Percentiles rank a stretch among this genome's conserved stretches.
phyloP scores from a whole-genome alignment of 30 jellyfish, hydroid and myxozoan genomes.

The Clytia hemisphaerica region DNA sequence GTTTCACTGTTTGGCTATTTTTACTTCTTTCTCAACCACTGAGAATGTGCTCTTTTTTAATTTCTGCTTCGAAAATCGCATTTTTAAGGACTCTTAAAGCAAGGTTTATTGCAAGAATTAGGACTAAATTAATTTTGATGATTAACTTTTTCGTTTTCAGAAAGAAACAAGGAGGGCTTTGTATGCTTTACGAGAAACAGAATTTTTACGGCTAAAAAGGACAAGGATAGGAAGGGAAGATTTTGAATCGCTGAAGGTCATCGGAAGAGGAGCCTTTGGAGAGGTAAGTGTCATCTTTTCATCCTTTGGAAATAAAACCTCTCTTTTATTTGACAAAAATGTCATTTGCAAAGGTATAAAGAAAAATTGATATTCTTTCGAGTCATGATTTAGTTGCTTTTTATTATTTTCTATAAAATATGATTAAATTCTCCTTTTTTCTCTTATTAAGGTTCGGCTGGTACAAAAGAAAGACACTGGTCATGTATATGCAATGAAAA shows the following conservation, averaged over 20 bases:
- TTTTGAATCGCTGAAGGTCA: constrained; percentile 91
- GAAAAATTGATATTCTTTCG: no score
- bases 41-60: background rate
- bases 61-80: no score
- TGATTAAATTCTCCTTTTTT: no score
- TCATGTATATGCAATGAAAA: constrained; percentile 99
- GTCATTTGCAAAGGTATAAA: no score
- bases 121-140: no score
- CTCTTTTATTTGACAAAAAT: no score
- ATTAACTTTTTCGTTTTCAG: constrained; percentile 27
- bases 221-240: constrained; percentile 95
- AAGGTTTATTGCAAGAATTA: no score
- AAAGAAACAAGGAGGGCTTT: constrained; percentile 83
- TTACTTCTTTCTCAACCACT: background rate
- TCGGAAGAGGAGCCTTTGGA: constrained; percentile 99
- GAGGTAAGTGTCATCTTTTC: constrained; percentile 59
- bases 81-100: no score
- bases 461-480: constrained; percentile 98
- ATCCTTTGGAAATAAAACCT: no score
- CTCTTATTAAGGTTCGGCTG: constrained; percentile 72
- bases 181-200: constrained; percentile 93
- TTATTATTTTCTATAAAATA: no score
- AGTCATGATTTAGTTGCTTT: no score
- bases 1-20: no score
- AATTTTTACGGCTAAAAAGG: constrained; percentile 80